phyloP scores from a whole-genome alignment of 2,113 vertebrate genomes.

The Charadrius vociferus region DNA sequence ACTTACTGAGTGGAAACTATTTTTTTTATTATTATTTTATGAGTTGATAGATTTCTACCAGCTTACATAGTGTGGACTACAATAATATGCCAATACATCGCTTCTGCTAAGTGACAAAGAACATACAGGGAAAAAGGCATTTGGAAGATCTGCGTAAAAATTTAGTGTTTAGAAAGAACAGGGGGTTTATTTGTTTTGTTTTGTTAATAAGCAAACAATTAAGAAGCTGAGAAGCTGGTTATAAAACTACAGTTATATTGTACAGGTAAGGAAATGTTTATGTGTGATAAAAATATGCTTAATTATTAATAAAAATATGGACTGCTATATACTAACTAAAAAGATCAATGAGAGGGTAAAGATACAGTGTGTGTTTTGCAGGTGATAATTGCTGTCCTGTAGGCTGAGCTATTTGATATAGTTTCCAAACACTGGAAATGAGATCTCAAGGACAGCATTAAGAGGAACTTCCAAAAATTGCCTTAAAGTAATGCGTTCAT shows the following conservation, averaged over 20 bases:
- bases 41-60: background rate
- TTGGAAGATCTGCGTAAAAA: background rate
- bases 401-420: background rate
- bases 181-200: background rate
- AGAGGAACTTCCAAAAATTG: background rate
- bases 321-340: background rate
- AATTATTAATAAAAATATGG: background rate
- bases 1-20: background rate
- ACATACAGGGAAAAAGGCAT: background rate
- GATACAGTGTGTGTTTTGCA: background rate
- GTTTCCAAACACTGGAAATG: background rate
- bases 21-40: background rate
- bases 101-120: background rate
- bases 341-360: background rate
- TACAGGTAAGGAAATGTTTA: background rate
- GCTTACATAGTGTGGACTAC: fast-evolving
- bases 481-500: background rate
- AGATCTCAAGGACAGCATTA: background rate
- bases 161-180: background rate
- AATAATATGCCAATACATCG: background rate
- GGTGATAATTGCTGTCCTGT: background rate
- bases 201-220: background rate
- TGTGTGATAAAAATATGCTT: background rate
- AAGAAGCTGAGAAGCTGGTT: background rate
- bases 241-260: fast-evolving